Base-by-base conservation (phyloP, 64 coral and sea anemone species). In the Montipora capricornis region DNA sequence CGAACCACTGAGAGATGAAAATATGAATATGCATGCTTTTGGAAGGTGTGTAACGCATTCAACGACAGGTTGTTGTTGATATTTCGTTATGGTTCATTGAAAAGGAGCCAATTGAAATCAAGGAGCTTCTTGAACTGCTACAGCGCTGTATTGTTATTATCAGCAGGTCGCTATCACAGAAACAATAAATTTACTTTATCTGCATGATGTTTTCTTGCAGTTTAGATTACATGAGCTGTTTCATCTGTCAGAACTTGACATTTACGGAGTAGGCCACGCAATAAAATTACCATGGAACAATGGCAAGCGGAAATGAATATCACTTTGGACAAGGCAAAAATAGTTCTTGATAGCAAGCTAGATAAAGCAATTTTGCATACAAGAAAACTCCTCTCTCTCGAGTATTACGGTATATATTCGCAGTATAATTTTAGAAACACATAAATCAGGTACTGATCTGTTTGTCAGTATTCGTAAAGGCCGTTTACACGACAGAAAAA, bases 21-120 rank as follows among this genome's bases (percentile, higher is more conserved):
- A 70, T 24, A 83, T 86, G 82, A 70, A 86, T 86, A 86, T 86
- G 64, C 20, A 86, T 86, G 46, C n/a, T 86, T 4, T 5, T n/a
- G 16, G 49, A 86, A 29, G 66, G 64, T 14, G 80, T 85, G 82
- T 73, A 73, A 86, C 82, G 82, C 82, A 86, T 47, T 57, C 11
- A 8, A 57, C 55, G 66, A 73, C 82, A 71, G 64, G 64, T 70
- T 86, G 62, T 50, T 86, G 82, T 73, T 71, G 45, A 86, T 86
- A 44, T 86, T 86, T 73, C 51, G 45, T 20, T 70, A 49, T 71
- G 62, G 61, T 86, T 46, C 66, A 51, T 51, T 86, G 66, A 86
- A 17, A 86, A 71, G 48, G 64, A 73, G 49, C 82, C 82, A 86
- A 86, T 86, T 50, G 47, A 26, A 86, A 86, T 47, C 46, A 62